A percentile compares a stretch with the other conserved stretches of the same genome.
These are phyloP conservation scores for Rhagologus leucostigma DNA, from an alignment of 2,113 vertebrate species.

Conservation along the genomic window DNA sequence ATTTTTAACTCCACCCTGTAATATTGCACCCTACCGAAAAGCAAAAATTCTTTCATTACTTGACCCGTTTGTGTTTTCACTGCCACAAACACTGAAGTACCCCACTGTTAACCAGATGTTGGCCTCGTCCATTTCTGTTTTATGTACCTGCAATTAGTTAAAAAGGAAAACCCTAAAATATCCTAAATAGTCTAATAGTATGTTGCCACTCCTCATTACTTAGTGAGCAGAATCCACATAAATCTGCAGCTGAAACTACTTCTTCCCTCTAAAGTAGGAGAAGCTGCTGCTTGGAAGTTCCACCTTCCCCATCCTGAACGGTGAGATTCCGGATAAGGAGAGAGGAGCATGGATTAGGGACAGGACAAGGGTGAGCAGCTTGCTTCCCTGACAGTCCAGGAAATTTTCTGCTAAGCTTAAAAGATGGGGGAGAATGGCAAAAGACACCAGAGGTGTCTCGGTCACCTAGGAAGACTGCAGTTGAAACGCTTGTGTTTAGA, in stretches of 20 bases:
- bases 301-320: background rate
- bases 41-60: background rate
- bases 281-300: background rate
- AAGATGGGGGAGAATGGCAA: background rate
- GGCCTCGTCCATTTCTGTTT: background rate
- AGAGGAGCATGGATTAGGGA: background rate
- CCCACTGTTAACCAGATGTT: background rate
- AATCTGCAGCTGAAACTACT: background rate
- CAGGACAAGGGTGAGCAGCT: background rate
- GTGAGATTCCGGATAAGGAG: background rate
- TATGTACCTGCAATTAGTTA: background rate
- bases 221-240: background rate
- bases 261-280: background rate
- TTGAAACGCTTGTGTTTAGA: background rate
- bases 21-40: background rate
- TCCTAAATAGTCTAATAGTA: background rate
- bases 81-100: background rate
- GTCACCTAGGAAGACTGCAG: background rate
- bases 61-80: background rate
- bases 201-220: background rate
- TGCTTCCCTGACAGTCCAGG: background rate
- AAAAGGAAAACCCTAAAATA: background rate
- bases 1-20: conserved; percentile 43
- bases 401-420: background rate
- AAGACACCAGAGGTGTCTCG: background rate